Percentiles rank a stretch among this genome's conserved stretches.
These are phyloP conservation scores for Morbakka virulenta DNA, from an alignment of 30 jellyfish, hydroid and myxozoan genomes.

Conservation along the genomic window DNA sequence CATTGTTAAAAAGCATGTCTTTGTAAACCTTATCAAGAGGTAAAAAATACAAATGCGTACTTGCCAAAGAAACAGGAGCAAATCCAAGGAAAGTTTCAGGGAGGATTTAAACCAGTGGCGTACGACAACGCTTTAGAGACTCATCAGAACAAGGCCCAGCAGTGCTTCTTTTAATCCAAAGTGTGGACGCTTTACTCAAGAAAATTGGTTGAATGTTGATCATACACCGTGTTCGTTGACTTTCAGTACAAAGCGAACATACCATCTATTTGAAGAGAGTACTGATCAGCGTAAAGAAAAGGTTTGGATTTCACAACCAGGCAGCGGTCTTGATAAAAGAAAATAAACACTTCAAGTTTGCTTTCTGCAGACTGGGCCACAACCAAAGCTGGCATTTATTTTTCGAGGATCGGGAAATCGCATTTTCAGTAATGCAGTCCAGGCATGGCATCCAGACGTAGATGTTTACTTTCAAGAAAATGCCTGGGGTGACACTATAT, in stretches of 20 bases:
- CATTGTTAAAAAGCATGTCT: slow-evolving; percentile 19
- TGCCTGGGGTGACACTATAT: slow-evolving; percentile 50
- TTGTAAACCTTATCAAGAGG: slow-evolving; percentile 16
- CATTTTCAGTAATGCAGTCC: background rate
- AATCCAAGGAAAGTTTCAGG: too few species aligned
- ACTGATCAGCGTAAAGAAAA: too few species aligned
- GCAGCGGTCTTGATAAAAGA: slow-evolving; percentile 59
- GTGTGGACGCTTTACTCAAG: slow-evolving; percentile 46
- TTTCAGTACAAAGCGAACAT: too few species aligned
- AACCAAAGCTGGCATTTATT: slow-evolving; percentile 57
- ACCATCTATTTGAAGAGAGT: too few species aligned
- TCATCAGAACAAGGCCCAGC: slow-evolving; percentile 18
- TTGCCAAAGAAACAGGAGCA: slow-evolving; percentile 31
- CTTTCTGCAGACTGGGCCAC: slow-evolving; percentile 49
- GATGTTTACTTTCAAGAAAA: slow-evolving; percentile 51
- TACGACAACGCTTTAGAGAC: slow-evolving; percentile 34
- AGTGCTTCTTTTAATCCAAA: slow-evolving; percentile 13
- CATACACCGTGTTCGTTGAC: slow-evolving; percentile 39
- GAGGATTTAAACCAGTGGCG: slow-evolving; percentile 26
- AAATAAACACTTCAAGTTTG: slow-evolving; percentile 60
- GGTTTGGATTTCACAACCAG: slow-evolving; percentile 60
- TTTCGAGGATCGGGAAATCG: slow-evolving; percentile 62
- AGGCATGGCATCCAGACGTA: too few species aligned
- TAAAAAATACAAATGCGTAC: slow-evolving; percentile 13
- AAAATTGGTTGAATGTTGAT: slow-evolving; percentile 30